Evolutionary conservation across 1,140 invertebrate species (phyloP).

Genomic region (Eumeta japonica): DNA sequence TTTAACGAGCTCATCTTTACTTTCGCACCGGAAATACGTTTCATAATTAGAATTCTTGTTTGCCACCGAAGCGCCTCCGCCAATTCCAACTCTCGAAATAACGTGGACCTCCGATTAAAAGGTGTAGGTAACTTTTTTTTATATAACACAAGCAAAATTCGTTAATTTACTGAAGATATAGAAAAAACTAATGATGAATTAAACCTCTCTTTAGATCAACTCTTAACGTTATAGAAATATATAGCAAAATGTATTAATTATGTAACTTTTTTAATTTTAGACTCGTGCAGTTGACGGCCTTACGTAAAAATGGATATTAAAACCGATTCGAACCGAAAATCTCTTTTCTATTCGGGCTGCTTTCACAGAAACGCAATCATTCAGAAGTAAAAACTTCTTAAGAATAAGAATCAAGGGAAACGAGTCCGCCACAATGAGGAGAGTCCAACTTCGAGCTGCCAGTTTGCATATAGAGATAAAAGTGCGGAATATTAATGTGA

Average conservation of each 20-base stretch:
- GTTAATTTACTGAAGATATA: no score
- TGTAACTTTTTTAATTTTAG: no score
- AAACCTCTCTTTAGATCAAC: no score
- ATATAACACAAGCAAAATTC: no score
- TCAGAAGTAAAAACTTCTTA: conserved; percentile 34
- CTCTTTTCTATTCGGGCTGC: conserved; percentile 30
- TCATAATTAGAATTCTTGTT: conserved; percentile 24
- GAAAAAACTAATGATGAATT: no score
- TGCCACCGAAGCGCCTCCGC: conserved; percentile 7
- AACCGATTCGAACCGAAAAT: conserved; percentile 39
- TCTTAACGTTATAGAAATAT: no score
- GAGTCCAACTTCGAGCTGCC: conserved; percentile 45
- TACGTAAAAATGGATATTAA: no score
- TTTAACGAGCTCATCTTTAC: conserved; percentile 30
- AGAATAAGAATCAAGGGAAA: conserved; percentile 28
- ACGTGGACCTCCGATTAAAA: no score
- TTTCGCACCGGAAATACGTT: conserved; percentile 18
- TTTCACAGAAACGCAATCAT: conserved; percentile 52
- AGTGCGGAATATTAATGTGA: conserved; percentile 57
- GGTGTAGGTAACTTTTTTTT: no score
- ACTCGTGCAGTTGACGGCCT: no score
- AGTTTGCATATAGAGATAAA: conserved; percentile 59
- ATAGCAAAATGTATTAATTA: no score
- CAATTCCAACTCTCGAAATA: conserved; percentile 19
- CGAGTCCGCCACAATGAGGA: conserved; percentile 48